Conservation (phyloP, 1,140 invertebrate genomes). For the Papilio machaon region DNA sequence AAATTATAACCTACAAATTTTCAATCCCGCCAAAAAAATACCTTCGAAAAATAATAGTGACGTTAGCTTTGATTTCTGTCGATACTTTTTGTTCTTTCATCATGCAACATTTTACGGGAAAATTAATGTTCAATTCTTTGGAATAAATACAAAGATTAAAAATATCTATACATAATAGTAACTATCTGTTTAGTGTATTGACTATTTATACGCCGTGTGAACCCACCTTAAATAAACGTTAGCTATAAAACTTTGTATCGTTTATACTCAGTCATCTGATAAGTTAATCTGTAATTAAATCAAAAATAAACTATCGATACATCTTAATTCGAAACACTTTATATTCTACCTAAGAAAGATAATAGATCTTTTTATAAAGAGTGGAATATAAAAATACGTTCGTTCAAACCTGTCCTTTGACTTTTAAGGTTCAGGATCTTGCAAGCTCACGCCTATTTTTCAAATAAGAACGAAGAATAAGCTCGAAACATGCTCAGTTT, state of each 20-base stretch:
- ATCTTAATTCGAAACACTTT: constrained; percentile 16
- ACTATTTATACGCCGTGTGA: not conserved
- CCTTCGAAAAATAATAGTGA: not conserved
- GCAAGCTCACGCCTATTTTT: no score
- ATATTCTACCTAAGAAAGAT: constrained; percentile 6
- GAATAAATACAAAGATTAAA: no score
- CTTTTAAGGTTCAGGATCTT: not conserved
- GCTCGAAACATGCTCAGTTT: no score
- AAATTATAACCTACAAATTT: constrained; percentile 20
- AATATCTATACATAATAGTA: no score
- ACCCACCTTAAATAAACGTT: not conserved
- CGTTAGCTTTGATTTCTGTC: not conserved
- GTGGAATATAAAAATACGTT: constrained; percentile 8
- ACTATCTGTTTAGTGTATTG: not conserved
- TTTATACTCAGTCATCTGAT: not conserved
- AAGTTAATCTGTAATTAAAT: constrained; percentile 8
- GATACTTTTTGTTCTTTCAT: not conserved
- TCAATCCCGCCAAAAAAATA: not conserved
- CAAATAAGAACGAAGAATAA: no score
- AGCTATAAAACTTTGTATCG: not conserved
- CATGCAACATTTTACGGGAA: no score
- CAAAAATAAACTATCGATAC: constrained; percentile 16
- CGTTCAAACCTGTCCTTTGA: not conserved
- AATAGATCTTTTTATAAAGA: constrained; percentile 20
- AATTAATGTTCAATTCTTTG: no score